Base-by-base conservation (phyloP, 2,888 invertebrate genomes). In the Dynastes hyllus region DNA sequence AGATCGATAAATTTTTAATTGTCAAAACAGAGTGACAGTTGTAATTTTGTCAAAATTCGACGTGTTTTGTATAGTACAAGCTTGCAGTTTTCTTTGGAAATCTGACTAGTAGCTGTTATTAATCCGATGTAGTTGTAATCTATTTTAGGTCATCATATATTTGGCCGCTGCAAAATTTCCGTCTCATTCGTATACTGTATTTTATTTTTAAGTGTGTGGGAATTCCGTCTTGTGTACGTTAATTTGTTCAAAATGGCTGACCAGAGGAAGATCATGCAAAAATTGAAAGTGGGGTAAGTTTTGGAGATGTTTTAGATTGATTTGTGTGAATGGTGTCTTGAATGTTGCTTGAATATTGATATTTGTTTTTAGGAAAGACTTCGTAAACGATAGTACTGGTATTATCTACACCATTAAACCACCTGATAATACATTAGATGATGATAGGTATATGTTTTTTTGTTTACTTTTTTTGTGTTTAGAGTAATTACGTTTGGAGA, bases 361-460 rank as follows among this genome's bases (percentile, higher is more conserved):
- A 4, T 37, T 45, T 27, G 27, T 32, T 76, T 79, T 37, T n/a
- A 80, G 80, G 32, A 78, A 80, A 16, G 78, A 80, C 58, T 75
- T 80, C 53, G 65, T 37, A 50, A 77, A 77, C 67, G 80, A 80
- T 51, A 75, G 73, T 3, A 71, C 78, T 4, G 80, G 80, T 13
- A 80, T 80, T 11, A 67, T 80, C 11, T 78, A 66, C 51, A 78
- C 78, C 55, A 75, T 78, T 3, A 80, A 71, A 73, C 55, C 77
- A 1, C 77, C 80, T 13, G 78, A 73, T 63, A 27, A 16, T 6
- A 58, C 16, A 1, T n/a, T 40, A 6, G 76, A 76, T 37, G 45
- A 58, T 27, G 70, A 70, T 37, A 79, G 75, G 78, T 78, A 78
- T 58, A 5, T 37, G 32, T 8, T 58, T 40, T 27, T 11, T 45